Base-by-base conservation (phyloP, 2,888 invertebrate genomes). In the Platycheirus albimanus region DNA sequence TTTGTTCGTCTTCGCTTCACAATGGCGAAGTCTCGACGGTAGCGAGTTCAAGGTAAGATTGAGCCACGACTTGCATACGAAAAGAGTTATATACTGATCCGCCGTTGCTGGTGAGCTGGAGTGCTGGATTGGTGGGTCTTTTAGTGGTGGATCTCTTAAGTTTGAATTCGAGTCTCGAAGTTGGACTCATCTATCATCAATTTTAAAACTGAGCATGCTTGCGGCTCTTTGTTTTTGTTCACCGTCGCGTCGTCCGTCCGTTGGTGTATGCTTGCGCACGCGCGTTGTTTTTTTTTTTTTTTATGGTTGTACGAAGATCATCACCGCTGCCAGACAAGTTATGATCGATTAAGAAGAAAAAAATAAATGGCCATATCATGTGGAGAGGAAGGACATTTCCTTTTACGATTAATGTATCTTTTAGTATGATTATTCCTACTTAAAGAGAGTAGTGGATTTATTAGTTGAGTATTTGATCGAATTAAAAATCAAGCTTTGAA, bases 21-120 rank as follows among this genome's bases (percentile, higher is more conserved):
- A 43, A 67, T 67, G 20, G 30, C 43, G 52, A 77, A 20, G 77
- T 77, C 81, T 81, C 71, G 71, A 81, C 83, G 63, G 84, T 79
- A 88, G 87, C 90, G 90, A 90, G 90, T 90, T 90, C 90, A 90
- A 90, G 90, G 90, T 90, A 90, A 89, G 88, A 88, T 90, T 90
- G 87, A 90, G 87, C 89, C 89, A 88, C 89, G 89, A 88, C 89
- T 88, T 86, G 89, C 89, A 89, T 89, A 89, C 88, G 87, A 88
- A 90, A 90, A 89, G 90, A 89, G 89, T 89, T 90, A 88, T 90
- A 90, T 90, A 90, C 89, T 87, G 85, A 36, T 36, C 47, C 30
- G 13, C 4, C 24, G 49, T 5, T 41, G 24, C n/a, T n/a, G n/a
- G n/a, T n/a, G n/a, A n/a, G n/a, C 13, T 64, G 36, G 30, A 33